These are phyloP conservation scores for Caenorhabditis sinica DNA, from an alignment of 2,888 invertebrate genomes.

Conservation along the genomic window DNA sequence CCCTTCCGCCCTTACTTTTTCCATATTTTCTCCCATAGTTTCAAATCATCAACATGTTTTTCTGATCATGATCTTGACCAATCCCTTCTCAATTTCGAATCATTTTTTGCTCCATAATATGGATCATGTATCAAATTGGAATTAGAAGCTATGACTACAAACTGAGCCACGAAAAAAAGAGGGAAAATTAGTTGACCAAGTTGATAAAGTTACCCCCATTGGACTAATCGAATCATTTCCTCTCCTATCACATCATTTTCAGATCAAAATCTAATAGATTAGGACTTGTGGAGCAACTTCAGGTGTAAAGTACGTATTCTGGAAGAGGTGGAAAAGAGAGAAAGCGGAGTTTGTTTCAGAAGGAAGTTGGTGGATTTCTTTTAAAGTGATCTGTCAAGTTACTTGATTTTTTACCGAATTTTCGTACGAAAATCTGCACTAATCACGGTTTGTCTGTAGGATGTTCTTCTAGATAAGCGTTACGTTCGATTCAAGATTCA, in stretches of 20 bases:
- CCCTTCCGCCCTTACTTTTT: too few species aligned
- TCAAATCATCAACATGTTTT: slow-evolving; percentile 23
- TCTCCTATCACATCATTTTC: slow-evolving; percentile 17
- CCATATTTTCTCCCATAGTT: too few species aligned
- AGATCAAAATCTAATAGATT: slow-evolving; percentile 37
- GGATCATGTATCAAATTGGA: too few species aligned
- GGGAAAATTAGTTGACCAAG: not conserved
- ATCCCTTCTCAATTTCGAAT: not conserved
- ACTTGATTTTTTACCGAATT: too few species aligned
- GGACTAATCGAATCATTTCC: slow-evolving; percentile 18
- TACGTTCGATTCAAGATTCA: too few species aligned
- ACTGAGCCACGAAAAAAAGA: not conserved
- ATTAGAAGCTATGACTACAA: not conserved
- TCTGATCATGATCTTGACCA: slow-evolving; percentile 1
- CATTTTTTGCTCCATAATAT: not conserved
- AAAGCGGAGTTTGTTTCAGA: slow-evolving; percentile 19
- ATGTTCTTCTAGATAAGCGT: not conserved
- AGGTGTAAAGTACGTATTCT: not conserved
- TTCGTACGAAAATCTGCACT: too few species aligned
- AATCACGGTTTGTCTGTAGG: too few species aligned
- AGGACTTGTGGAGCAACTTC: too few species aligned
- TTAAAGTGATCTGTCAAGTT: not conserved
- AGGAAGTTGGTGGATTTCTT: not conserved
- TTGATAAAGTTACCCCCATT: slow-evolving; percentile 3
- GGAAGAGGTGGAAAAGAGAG: slow-evolving; percentile 7